These are phyloP conservation scores for Heliconius cydno DNA, from an alignment of 2,888 invertebrate genomes.

Conservation along the genomic window DNA sequence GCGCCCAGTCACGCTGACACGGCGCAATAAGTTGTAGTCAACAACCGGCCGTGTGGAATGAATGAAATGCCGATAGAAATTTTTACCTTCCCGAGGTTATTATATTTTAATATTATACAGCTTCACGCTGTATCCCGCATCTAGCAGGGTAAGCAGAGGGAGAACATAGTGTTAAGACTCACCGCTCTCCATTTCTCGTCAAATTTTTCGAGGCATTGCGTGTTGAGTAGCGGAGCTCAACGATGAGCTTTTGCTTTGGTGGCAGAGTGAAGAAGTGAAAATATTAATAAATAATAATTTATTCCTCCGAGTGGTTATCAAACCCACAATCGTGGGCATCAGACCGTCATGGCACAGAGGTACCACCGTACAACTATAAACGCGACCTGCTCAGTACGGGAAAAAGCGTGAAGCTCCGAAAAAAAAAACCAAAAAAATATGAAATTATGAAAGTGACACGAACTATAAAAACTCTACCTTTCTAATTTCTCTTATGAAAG, in stretches of 20 bases:
- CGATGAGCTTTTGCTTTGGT: background rate
- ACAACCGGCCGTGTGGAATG: constrained; percentile 38
- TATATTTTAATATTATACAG: background rate
- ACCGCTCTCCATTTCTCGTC: background rate
- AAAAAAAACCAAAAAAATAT: background rate
- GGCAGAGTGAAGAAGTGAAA: background rate
- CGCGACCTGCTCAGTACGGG: too few species aligned
- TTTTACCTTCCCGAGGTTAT: background rate
- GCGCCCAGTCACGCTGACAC: constrained; percentile 43
- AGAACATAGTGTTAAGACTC: background rate
- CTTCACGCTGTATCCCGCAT: too few species aligned
- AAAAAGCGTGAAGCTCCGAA: too few species aligned
- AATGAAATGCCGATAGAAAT: constrained; percentile 10
- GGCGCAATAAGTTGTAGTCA: constrained; percentile 43
- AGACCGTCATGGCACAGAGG: too few species aligned
- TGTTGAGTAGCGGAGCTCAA: background rate
- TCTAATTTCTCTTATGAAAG: background rate
- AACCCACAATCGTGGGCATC: background rate
- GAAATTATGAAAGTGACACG: background rate
- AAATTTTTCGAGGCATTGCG: background rate
- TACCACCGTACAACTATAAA: too few species aligned
- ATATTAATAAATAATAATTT: background rate
- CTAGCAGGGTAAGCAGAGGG: too few species aligned
- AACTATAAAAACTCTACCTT: background rate
- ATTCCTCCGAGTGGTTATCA: background rate